Base-by-base conservation (phyloP, 1,140 invertebrate species). In the Eciton burchellii region DNA sequence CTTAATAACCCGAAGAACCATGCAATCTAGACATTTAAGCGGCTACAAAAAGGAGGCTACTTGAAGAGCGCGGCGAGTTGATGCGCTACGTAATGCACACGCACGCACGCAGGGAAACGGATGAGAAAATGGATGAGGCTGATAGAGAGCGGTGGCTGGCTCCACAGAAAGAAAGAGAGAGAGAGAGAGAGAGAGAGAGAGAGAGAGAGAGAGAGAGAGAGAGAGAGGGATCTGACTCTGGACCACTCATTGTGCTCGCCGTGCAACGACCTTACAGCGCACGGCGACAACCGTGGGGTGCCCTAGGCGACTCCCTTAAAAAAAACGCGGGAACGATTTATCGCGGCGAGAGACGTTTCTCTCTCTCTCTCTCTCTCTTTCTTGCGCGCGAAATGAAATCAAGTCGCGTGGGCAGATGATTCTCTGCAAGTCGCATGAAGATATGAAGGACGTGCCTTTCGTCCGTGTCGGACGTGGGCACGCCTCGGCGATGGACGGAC, bases 401-500 rank as follows among this genome's bases (percentile, higher is more conserved):
- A 70, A 79, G 68, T 45, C 49, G 63, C 49, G 74, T 79, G 41
- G 74, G 74, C 63, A 52, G 74, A 79, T 68, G 19, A 70, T 70
- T 57, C 63, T 70, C 63, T n/a, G 62, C 56, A 56, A 79, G 74
- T 79, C 74, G 49, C 63, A 21, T 21, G 35, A 57, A 57, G 62
- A 49, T 66, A 49, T 47, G 56, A 35, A 35, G 74, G 70, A n/a
- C n/a, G n/a, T n/a, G n/a, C n/a, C 35, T 6, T 35, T 35, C 74
- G 62, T 68, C 49, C 74, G 41, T 77, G 74, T 56, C 21, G 41
- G 26, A 77, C 74, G 74, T 77, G 74, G 62, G 62, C 74, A 77
- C 74, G 49, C 74, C 74, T 77, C 47, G 35, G 62, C 74, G 74
- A 79, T 79, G 63, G 35, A 70, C 63, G 41, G 24, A 56, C 24